A percentile compares a stretch with the other conserved stretches of the same genome.
These are phyloP conservation scores for Neolamprologus multifasciatus DNA, from an alignment of 2,797 vertebrate species.

Conservation along the genomic window DNA sequence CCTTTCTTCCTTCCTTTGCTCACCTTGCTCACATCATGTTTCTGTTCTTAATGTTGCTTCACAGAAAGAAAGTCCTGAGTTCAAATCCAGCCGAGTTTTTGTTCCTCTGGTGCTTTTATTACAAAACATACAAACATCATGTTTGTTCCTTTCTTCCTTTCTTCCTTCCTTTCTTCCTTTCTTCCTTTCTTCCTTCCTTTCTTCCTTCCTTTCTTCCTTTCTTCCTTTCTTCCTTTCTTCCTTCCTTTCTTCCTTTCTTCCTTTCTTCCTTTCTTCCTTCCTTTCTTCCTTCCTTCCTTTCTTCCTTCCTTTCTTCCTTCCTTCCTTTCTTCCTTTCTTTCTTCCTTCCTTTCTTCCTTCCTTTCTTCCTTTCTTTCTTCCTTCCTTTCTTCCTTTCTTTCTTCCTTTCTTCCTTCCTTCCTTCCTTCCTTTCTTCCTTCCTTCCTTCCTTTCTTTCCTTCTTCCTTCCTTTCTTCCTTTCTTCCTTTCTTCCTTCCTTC, in stretches of 20 bases:
- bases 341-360: fast-evolving
- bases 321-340: fast-evolving
- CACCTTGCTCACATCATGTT: no score
- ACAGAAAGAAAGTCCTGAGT: no score
- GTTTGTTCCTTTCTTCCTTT: no score
- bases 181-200: no score
- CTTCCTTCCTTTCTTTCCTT: fast-evolving
- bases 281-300: fast-evolving
- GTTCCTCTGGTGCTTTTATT: no score
- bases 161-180: no score
- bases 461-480: fast-evolving
- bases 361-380: fast-evolving
- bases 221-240: not conserved
- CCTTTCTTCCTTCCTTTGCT: no score
- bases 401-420: fast-evolving
- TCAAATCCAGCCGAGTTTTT: no score
- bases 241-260: fast-evolving
- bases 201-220: not conserved
- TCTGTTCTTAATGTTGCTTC: no score
- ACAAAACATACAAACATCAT: no score
- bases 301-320: fast-evolving
- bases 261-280: fast-evolving
- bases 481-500: fast-evolving
- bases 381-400: fast-evolving
- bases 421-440: fast-evolving